These are phyloP conservation scores for Actenoides hombroni DNA, from an alignment of 2,113 vertebrate genomes.

Conservation along the genomic window DNA sequence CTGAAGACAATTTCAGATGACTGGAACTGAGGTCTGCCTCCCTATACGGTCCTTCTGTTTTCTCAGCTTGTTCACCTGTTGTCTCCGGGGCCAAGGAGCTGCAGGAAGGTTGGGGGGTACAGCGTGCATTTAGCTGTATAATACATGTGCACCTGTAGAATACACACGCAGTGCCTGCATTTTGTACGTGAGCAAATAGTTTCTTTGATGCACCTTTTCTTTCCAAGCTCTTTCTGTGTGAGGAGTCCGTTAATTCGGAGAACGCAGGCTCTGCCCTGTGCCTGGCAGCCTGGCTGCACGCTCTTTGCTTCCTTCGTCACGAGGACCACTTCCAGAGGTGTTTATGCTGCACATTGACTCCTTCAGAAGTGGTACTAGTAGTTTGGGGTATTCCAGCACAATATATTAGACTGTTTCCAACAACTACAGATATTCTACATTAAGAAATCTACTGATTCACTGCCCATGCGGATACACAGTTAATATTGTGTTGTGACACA, in stretches of 20 bases:
- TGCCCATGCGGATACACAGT: not conserved
- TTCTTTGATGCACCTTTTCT: not conserved
- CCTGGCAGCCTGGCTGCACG: not conserved
- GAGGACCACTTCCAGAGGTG: not conserved
- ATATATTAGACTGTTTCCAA: not conserved
- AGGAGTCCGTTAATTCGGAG: not conserved
- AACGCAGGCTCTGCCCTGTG: not conserved
- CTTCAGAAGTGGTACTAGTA: not conserved
- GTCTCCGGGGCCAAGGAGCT: rapidly evolving
- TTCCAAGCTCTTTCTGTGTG: not conserved
- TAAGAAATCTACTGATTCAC: not conserved
- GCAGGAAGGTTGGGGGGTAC: not conserved
- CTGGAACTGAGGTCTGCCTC: not conserved
- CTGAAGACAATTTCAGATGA: not conserved
- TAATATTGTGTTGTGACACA: slow-evolving; percentile 57
- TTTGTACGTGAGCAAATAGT: not conserved
- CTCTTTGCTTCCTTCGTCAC: not conserved
- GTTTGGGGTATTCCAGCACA: not conserved
- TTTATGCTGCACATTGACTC: not conserved
- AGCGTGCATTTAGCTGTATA: not conserved
- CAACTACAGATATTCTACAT: not conserved
- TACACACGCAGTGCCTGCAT: rapidly evolving
- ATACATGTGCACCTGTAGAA: not conserved
- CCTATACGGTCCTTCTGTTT: not conserved
- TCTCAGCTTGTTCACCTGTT: rapidly evolving